phyloP scores from a whole-genome alignment of 2,797 vertebrate genomes.

The Hydrophis major region DNA sequence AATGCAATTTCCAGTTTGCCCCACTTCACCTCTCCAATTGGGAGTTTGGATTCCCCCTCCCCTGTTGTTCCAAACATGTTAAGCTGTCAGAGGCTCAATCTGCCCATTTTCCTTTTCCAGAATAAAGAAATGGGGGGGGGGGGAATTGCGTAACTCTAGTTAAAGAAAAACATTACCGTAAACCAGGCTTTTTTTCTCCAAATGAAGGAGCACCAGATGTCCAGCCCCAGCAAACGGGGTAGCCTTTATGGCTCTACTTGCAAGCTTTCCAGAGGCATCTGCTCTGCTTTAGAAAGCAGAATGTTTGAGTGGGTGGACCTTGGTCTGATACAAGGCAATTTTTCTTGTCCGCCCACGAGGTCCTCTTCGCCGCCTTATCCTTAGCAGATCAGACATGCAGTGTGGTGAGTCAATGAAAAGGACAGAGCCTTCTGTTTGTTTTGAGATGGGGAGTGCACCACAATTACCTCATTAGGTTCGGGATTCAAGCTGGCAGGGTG shows the following conservation, averaged over 20 bases:
- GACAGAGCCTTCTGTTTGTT: not conserved
- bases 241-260: not conserved
- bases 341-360: not conserved
- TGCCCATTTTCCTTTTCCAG: not conserved
- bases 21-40: not conserved
- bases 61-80: not conserved
- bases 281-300: not conserved
- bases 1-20: not conserved
- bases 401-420: not conserved
- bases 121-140: not conserved
- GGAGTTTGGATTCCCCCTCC: not conserved
- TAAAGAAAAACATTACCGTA: not conserved
- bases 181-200: not conserved
- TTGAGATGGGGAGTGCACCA: not conserved
- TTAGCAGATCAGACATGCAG: not conserved
- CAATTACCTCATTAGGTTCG: not conserved
- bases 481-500: not conserved
- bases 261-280: not conserved
- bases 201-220: not conserved
- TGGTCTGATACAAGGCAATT: not conserved
- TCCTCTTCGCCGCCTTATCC: not conserved
- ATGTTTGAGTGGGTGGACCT: not conserved
- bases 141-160: not conserved
- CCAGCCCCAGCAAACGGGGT: not conserved
- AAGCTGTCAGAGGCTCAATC: not conserved